These are phyloP conservation scores for Rhea pennata DNA, from an alignment of 2,113 vertebrate genomes.

Conservation along the genomic window DNA sequence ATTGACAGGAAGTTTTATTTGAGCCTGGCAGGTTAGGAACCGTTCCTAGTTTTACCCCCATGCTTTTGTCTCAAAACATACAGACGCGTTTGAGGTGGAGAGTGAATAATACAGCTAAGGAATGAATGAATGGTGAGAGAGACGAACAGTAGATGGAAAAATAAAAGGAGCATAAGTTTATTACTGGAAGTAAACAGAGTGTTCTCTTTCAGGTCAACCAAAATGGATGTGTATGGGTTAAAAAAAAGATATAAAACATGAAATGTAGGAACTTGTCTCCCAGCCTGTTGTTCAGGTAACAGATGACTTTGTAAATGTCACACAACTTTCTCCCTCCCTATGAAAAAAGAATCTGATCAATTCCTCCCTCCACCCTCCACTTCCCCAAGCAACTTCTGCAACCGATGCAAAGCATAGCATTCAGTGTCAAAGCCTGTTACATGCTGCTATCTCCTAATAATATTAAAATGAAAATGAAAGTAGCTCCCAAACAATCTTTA, in stretches of 20 bases:
- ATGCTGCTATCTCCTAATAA: slow-evolving; percentile 77
- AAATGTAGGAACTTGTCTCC: not conserved
- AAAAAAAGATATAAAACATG: not conserved
- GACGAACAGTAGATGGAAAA: not conserved
- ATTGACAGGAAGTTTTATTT: not conserved
- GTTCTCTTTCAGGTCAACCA: not conserved
- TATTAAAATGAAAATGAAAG: slow-evolving; percentile 84
- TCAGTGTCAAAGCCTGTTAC: slow-evolving; percentile 78
- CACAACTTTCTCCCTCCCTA: slow-evolving; percentile 49
- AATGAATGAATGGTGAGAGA: not conserved
- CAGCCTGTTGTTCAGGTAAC: not conserved
- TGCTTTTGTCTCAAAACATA: not conserved
- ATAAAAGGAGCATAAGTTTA: not conserved
- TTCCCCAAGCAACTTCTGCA: slow-evolving; percentile 52
- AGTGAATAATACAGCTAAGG: not conserved
- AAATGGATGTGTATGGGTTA: not conserved
- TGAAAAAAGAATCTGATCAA: slow-evolving; percentile 64
- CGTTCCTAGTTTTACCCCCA: not conserved
- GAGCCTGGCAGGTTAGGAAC: not conserved
- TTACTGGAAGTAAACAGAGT: not conserved
- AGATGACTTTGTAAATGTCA: slow-evolving; percentile 70
- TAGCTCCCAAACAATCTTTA: slow-evolving; percentile 76
- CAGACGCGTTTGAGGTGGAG: not conserved
- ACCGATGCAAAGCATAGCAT: slow-evolving; percentile 65
- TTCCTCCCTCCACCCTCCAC: slow-evolving; percentile 13